These are phyloP conservation scores for Drosophila aff. DNA, from an alignment of 1,140 invertebrate genomes.

Conservation along the genomic window DNA sequence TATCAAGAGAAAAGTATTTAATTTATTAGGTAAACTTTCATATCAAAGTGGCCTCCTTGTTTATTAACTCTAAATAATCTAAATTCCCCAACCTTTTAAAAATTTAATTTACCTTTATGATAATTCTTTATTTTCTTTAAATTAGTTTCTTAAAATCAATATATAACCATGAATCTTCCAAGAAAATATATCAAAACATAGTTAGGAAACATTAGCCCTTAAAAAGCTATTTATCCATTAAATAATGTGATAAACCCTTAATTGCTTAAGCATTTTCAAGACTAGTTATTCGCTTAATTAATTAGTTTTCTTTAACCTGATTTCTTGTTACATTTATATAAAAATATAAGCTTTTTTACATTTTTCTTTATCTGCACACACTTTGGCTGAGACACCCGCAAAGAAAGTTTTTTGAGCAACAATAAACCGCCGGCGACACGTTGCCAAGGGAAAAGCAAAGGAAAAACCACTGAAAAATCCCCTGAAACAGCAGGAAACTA, in stretches of 20 bases:
- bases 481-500: constrained; percentile 20
- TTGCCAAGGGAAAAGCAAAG: constrained; percentile 21
- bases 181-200: background rate
- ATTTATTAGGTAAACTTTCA: background rate
- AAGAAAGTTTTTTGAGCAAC: constrained; percentile 47
- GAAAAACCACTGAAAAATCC: constrained; percentile 31
- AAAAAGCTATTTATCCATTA: background rate
- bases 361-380: constrained; percentile 13
- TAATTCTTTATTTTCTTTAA: no score
- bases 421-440: constrained; percentile 47
- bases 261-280: background rate
- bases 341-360: no score
- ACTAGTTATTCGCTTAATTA: background rate
- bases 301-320: no score
- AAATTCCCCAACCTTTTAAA: no score
- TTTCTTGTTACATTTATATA: background rate
- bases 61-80: background rate
- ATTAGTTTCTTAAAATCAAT: background rate
- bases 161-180: background rate
- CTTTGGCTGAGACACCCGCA: background rate
- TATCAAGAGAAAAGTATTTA: background rate
- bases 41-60: constrained; percentile 3
- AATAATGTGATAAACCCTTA: background rate
- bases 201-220: no score
- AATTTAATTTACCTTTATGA: background rate